A percentile compares a stretch with the other conserved stretches of the same genome.
phyloP scores from a whole-genome alignment of 2,888 invertebrate species.

The Metalampra italica region DNA sequence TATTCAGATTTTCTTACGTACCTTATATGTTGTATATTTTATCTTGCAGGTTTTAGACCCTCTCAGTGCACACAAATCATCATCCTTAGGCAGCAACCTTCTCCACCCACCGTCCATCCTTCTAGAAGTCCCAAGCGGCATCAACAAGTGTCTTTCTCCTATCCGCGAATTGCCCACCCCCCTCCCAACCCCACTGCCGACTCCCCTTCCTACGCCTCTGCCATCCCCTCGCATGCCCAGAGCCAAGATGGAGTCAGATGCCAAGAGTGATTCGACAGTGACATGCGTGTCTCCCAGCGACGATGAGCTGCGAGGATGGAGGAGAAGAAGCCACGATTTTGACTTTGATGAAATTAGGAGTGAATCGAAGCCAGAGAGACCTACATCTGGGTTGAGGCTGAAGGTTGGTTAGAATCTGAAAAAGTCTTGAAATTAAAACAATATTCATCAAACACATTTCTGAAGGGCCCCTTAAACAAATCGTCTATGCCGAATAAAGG shows the following conservation, averaged over 20 bases:
- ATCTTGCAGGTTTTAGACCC: constrained; percentile 80
- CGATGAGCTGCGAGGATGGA: constrained; percentile 41
- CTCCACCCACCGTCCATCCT: constrained; percentile 86
- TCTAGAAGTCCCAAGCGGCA: constrained; percentile 85
- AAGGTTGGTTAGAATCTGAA: constrained; percentile 38
- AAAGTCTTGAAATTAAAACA: neutral
- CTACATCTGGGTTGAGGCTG: constrained; percentile 51
- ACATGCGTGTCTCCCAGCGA: constrained; percentile 61
- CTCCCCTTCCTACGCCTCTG: constrained; percentile 83
- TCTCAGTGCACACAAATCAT: constrained; percentile 81
- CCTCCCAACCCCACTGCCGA: constrained; percentile 79
- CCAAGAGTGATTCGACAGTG: constrained; percentile 43
- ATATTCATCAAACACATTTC: no score
- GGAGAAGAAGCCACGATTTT: no score
- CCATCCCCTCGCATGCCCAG: constrained; percentile 68
- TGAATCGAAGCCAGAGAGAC: constrained; percentile 49
- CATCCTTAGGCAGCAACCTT: constrained; percentile 77
- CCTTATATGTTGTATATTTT: neutral
- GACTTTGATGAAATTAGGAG: constrained; percentile 50
- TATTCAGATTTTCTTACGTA: neutral
- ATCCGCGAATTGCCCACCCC: constrained; percentile 88
- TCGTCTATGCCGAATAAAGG: no score
- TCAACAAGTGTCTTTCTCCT: constrained; percentile 88
- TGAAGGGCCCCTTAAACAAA: no score
- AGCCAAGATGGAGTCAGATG: constrained; percentile 50